Base-by-base conservation (phyloP, 2,797 vertebrate genomes). In the Pagetopsis macropterus region DNA sequence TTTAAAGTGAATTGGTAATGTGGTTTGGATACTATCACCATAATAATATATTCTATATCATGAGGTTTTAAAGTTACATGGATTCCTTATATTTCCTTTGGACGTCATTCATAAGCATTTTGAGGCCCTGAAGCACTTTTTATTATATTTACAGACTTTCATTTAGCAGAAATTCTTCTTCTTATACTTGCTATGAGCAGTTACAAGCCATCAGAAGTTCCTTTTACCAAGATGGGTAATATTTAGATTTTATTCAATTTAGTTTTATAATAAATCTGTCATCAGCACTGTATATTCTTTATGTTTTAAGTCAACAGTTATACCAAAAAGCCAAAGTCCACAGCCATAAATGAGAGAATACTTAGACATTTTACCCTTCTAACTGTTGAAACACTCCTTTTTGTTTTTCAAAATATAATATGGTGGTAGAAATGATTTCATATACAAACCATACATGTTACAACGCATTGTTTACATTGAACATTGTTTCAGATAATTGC, bases 291-390 rank as follows among this genome's bases (percentile, higher is more conserved):
- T 64, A 75, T 58, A 52, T 74, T 70, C n/a, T 46, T 72, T 50
- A n/a, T 19, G 33, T 73, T 12, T 81, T 51, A 63, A 73, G 65
- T 75, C 66, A 76, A 72, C 48, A 81, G 40, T 78, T 75, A 48
- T 73, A 81, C 57, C 37, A 84, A 78, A 71, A 88, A 83, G 74
- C 87, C 88, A 91, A 89, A 90, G 84, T 84, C 76, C 14, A 55
- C 57, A 82, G 83, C 74, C 83, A 87, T 84, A 82, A 78, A 66
- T 64, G 11, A 78, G 43, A 72, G n/a, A 75, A 54, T 59, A 61
- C n/a, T 67, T 62, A 23, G 14, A 54, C 3, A 17, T 68, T 27
- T 43, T 63, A 57, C 54, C 65, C 16, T 62, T 66, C 6, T 14
- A 46, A 61, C 49, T 68, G 41, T 48, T 70, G 13, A 61, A 78